Base-by-base conservation (phyloP, 2,113 vertebrate species). In the Callipepla squamata region DNA sequence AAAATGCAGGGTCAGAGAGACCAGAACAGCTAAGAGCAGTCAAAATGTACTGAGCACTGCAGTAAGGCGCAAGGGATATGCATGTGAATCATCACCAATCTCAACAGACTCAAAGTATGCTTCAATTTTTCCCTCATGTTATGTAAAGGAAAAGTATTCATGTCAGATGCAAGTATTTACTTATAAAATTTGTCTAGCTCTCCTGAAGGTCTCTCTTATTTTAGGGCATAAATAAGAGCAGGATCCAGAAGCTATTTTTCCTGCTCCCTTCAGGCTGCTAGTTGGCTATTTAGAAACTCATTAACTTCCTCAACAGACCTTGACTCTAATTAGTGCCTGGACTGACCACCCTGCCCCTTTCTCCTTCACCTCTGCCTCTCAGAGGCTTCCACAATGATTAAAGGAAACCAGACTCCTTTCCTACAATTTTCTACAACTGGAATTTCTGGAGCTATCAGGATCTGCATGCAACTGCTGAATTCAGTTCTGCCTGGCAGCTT, bases 271-370 rank as follows among this genome's bases (percentile, higher is more conserved):
- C 66, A 78, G 90, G 69, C 69, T 85, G 28, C 48, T 68, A 8
- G 26, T 57, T 86, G 85, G 68, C 36, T 78, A 68, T 89, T 95
- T 96, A 93, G 92, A 92, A 90, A 95, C 87, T 92, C 70, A 94
- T 95, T 96, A 95, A 93, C 91, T 96, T 89, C 48, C 51, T 34
- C 78, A 92, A 68, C 26, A 82, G 89, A 95, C 92, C 80, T 93
- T 93, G 69, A 45, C 85, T 85, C 76, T 91, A 87, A 94, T 92
- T 92, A 92, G 70, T 92, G 25, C 59, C 47, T 89, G 44, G 30
- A 34, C 38, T 66, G 40, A 70, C 51, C 61, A 74, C 6, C 13
- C 62, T 90, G 80, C 67, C 79, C 30, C 66, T 68, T 90, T 75
- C 34, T 78, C 65, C 73, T 82, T 94, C 66, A 67, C 70, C 67